Base-by-base conservation (phyloP, 2,888 invertebrate genomes). In the Sarcophaga carnaria region DNA sequence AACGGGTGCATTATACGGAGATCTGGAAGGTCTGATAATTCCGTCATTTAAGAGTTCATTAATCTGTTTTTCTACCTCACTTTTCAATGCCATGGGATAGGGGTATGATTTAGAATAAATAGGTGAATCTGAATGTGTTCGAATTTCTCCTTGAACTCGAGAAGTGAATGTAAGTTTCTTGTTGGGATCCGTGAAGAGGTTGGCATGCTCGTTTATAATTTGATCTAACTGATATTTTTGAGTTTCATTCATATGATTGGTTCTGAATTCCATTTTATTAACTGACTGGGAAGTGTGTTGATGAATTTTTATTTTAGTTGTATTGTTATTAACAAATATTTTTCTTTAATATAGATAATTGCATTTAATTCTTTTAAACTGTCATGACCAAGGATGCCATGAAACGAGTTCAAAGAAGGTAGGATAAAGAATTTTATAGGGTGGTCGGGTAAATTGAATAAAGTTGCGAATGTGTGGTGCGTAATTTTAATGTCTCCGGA, bases 361-460 rank as follows among this genome's bases (percentile, higher is more conserved):
- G 70, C 80, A 27, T 71, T 70, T 54, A 71, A 37, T 25, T 63
- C 64, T 17, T 64, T 20, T 54, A 75, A 45, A 59, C 70, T 82
- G 37, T 82, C 76, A 63, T 76, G 69, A 5, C 75, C 72, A 11
- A 80, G 25, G 6, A 80, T 74, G n/a, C 59, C 67, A 60, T 80
- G 66, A 37, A 74, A 74, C 4, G 76, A 71, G 76, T 77, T 82
- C 12, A 82, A 12, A 22, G 70, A 47, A 11, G 78, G 60, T 20
- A 83, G n/a, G n/a, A 78, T 27, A 70, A 64, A 83, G 17, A 83
- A 83, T 72, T 83, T 78, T 6, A 72, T 77, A 47, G 47, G 14
- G 22, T 59, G 49, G 54, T 67, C 25, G 4, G 47, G 63, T 83
- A 76, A 59, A 17, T 66, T 63, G 37, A 82, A 82, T 12, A 82